Base-by-base conservation (phyloP, 2,888 invertebrate species). In the Lissocephala sabroskyi region DNA sequence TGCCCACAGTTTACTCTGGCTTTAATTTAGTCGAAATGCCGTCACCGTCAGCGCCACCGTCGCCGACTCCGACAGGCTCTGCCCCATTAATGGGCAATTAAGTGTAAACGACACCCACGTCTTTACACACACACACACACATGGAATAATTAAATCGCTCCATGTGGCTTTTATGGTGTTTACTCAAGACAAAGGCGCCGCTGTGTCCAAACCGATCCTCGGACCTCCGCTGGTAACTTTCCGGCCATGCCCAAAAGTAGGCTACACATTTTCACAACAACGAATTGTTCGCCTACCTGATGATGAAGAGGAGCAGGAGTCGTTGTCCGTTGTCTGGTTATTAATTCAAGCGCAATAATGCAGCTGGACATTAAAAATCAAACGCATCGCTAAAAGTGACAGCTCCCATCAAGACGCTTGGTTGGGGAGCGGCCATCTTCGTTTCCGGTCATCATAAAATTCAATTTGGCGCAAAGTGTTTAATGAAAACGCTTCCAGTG, bases 101-200 rank as follows among this genome's bases (percentile, higher is more conserved):
- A 83, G 80, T 66, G 79, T 80, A 80, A 80, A 81, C 80, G 83
- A 77, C 79, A n/a, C n/a, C n/a, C n/a, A n/a, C n/a, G n/a, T n/a
- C n/a, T n/a, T n/a, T n/a, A n/a, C n/a, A n/a, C n/a, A n/a, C n/a
- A n/a, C n/a, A n/a, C n/a, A n/a, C n/a, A 79, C 81, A 79, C 81
- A 79, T 79, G 75, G 74, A 80, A 79, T 82, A 82, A 82, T 83
- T 82, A 82, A 82, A 82, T 80, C 54, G 59, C 54, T 55, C 66
- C 80, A 79, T 81, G 83, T 65, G 67, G 67, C 57, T 70, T 49
- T 40, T 35, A 57, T 47, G 28, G 37, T 30, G 54, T 58, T 56
- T 16, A 53, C 32, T 29, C 16, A 33, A 37, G 17, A n/a, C 28
- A 33, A 30, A 41, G 35, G 28, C 29, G 40, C 41, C 28, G 10